Evolutionary conservation across 2,797 vertebrate species (phyloP).

Genomic region (Vipera ursinii): DNA sequence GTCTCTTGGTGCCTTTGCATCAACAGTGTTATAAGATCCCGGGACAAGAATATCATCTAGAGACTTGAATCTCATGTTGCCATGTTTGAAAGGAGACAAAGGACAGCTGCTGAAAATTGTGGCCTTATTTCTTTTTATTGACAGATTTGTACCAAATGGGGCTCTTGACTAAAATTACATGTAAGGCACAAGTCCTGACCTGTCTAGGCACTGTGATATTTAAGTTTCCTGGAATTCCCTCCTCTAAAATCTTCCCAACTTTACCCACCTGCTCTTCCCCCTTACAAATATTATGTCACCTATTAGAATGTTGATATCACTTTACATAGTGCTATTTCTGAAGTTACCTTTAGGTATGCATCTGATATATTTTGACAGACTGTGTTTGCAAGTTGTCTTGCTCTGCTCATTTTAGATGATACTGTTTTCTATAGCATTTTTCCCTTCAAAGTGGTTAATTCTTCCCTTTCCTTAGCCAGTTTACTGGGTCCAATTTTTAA

Average conservation of each 20-base stretch:
- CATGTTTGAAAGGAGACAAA: background rate
- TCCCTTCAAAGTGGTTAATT: background rate
- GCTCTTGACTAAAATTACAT: background rate
- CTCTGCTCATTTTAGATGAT: background rate
- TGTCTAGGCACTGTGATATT: background rate
- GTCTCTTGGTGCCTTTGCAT: background rate
- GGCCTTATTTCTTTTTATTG: background rate
- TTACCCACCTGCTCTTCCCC: background rate
- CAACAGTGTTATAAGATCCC: background rate
- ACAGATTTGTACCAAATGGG: background rate
- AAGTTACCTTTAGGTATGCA: background rate
- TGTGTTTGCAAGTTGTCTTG: conserved; percentile 1
- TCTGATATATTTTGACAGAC: conserved; percentile 3
- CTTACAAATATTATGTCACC: background rate
- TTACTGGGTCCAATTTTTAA: background rate
- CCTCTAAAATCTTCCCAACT: background rate
- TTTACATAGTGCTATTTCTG: background rate
- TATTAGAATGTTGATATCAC: background rate
- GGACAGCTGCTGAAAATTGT: background rate
- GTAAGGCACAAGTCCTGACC: background rate
- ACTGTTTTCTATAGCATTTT: background rate
- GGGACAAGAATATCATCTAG: background rate
- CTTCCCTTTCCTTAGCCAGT: background rate
- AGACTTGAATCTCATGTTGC: background rate
- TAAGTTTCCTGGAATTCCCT: background rate